phyloP scores from a whole-genome alignment of 2,113 vertebrate species.

The Cyanoderma ruficeps region DNA sequence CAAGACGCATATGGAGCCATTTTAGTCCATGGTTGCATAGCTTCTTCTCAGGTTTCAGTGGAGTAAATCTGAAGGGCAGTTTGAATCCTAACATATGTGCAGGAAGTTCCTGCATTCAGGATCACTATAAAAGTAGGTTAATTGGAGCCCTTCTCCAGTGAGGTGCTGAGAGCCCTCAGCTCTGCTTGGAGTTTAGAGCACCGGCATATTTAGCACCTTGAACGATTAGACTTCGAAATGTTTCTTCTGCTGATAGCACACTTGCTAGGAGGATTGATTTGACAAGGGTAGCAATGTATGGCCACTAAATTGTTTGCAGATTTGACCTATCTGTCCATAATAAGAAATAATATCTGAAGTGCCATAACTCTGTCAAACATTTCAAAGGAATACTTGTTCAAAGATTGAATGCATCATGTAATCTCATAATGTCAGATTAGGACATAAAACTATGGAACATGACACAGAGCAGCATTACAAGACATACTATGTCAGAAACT shows the following conservation, averaged over 20 bases:
- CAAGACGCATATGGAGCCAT: constrained; percentile 29
- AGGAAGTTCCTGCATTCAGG: not conserved
- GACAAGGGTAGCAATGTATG: constrained; percentile 52
- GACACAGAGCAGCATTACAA: constrained; percentile 64
- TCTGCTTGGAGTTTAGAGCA: not conserved
- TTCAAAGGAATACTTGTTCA: constrained; percentile 68
- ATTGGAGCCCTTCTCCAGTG: not conserved
- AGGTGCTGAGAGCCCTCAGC: constrained; percentile 50
- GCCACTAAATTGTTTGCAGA: constrained; percentile 71
- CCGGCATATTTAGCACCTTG: not conserved
- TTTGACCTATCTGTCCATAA: constrained; percentile 67
- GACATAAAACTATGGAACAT: constrained; percentile 59
- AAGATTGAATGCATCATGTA: constrained; percentile 61
- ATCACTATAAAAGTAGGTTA: not conserved
- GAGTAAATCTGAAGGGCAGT: constrained; percentile 11
- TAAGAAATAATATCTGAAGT: constrained; percentile 65
- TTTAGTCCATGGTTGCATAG: not conserved
- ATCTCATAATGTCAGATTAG: constrained; percentile 66
- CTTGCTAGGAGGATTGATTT: constrained; percentile 43
- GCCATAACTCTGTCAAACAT: constrained; percentile 58
- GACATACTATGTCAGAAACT: constrained; percentile 53
- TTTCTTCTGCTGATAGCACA: constrained; percentile 28
- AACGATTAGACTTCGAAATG: constrained; percentile 42
- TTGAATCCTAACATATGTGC: not conserved
- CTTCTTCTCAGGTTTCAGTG: constrained; percentile 41